Conservation (phyloP, 2,888 invertebrate species). For the Lasioglossum villosulum region DNA sequence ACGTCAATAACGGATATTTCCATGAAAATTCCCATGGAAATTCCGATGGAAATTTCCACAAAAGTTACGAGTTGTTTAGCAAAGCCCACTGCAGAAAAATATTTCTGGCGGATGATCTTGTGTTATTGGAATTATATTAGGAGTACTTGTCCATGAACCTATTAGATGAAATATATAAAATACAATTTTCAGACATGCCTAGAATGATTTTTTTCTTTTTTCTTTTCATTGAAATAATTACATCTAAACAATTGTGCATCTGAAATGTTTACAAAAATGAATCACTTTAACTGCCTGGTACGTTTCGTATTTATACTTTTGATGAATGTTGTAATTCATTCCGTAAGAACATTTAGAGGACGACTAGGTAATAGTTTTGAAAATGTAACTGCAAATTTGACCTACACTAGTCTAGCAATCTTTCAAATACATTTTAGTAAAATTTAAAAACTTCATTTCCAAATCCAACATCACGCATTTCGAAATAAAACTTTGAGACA, state of each 20-base stretch:
- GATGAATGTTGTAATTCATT: too few species aligned
- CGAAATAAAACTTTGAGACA: not conserved
- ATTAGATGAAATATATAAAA: not conserved
- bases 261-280: too few species aligned
- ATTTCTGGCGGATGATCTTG: not conserved
- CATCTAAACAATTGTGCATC: too few species aligned
- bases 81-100: not conserved
- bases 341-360: too few species aligned
- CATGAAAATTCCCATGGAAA: conserved; percentile 20
- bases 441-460: not conserved
- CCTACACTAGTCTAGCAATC: too few species aligned
- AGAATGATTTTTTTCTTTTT: too few species aligned
- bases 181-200: not conserved
- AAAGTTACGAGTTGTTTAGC: not conserved
- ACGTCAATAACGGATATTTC: conserved; percentile 39
- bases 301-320: too few species aligned
- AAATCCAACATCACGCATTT: not conserved
- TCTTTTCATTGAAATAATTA: too few species aligned
- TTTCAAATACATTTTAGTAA: too few species aligned
- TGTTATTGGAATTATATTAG: not conserved
- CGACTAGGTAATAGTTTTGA: too few species aligned
- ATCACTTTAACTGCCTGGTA: too few species aligned
- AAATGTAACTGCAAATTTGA: too few species aligned
- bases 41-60: not conserved
- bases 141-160: not conserved